These are phyloP conservation scores for Micropterix aruncella DNA, from an alignment of 2,888 invertebrate genomes.

Conservation along the genomic window DNA sequence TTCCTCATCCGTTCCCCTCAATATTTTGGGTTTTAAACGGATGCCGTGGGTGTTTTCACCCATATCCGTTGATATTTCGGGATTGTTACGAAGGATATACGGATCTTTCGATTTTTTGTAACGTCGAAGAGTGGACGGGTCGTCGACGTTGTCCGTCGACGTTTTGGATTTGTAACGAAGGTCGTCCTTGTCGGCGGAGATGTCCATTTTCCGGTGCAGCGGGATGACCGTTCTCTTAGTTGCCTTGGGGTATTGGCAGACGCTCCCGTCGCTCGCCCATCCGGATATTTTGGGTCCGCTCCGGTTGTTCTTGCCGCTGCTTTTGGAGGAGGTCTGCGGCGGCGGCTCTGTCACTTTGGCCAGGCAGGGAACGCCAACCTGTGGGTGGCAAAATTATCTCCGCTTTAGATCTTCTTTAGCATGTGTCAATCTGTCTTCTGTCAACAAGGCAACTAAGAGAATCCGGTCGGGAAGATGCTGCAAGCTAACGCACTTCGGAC, in stretches of 20 bases:
- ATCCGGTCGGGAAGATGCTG: too few relatives aligned
- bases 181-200: background rate
- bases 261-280: conserved; percentile 25
- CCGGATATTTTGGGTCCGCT: conserved; percentile 1
- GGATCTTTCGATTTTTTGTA: too few relatives aligned
- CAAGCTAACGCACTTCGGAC: too few relatives aligned
- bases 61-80: too few relatives aligned
- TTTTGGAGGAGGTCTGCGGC: conserved; percentile 18
- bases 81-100: too few relatives aligned
- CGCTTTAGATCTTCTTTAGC: conserved; percentile 31
- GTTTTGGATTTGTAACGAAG: conserved; percentile 15
- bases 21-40: too few relatives aligned
- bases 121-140: too few relatives aligned
- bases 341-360: conserved; percentile 34
- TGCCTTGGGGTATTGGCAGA: conserved; percentile 23
- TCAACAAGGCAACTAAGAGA: too few relatives aligned
- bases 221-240: conserved; percentile 16
- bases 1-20: too few relatives aligned
- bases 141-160: conserved; percentile 20
- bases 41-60: too few relatives aligned
- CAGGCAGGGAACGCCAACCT: conserved; percentile 42
- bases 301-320: background rate
- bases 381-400: conserved; percentile 43
- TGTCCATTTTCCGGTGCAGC: conserved; percentile 13
- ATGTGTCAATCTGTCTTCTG: background rate